A percentile compares a stretch with the other conserved stretches of the same genome.
Conservation (phyloP, 2,113 vertebrate species). For the Xyliphius kryptos region DNA sequence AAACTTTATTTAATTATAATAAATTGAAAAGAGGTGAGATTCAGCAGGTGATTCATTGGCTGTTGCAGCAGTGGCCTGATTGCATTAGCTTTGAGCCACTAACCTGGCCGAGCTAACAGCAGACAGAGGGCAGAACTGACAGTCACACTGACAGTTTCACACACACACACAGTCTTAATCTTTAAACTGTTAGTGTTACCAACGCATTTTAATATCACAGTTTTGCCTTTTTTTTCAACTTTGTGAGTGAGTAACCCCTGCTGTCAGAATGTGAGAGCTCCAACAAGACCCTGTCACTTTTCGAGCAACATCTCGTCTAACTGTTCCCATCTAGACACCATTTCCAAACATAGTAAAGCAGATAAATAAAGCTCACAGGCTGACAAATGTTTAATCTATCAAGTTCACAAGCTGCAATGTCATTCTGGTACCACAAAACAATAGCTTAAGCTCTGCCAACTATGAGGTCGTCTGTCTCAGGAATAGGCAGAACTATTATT, state of each 20-base stretch:
- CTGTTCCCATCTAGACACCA: conserved; percentile 10
- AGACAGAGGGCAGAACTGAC: not conserved
- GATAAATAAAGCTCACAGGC: not conserved
- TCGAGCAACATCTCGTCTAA: conserved; percentile 7
- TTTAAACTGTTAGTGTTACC: no score
- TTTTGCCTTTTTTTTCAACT: no score
- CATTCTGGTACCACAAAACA: not conserved
- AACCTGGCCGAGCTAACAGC: conserved; percentile 1
- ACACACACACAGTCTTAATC: not conserved
- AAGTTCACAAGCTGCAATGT: not conserved
- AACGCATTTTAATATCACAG: no score
- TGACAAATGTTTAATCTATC: not conserved
- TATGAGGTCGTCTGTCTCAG: not conserved
- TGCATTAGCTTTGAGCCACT: conserved; percentile 50
- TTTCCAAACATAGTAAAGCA: not conserved
- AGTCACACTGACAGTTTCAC: not conserved
- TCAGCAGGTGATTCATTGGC: conserved; percentile 57
- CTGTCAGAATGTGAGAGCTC: conserved; percentile 10
- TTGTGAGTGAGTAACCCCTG: not conserved
- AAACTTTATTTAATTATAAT: conserved; percentile 56
- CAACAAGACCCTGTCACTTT: not conserved
- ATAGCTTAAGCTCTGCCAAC: not conserved
- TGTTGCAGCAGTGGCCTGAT: conserved; percentile 53
- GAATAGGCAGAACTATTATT: not conserved
- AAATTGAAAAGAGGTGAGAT: conserved; percentile 53